phyloP scores from a whole-genome alignment of 2,797 vertebrate species.

The Sebastes taczanowskii region DNA sequence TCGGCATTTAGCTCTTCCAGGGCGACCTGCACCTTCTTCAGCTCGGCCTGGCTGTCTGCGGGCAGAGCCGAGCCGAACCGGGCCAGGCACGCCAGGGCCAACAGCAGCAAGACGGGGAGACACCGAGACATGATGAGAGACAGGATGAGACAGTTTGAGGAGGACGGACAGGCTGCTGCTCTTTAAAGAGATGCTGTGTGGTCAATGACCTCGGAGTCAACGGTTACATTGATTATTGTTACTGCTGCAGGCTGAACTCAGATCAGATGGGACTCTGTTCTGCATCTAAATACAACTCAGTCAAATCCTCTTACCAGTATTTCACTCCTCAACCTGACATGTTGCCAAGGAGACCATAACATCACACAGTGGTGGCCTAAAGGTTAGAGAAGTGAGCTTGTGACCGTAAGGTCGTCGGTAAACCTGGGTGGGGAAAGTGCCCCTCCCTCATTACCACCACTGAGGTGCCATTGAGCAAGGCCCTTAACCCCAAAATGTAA shows the following conservation, averaged over 20 bases:
- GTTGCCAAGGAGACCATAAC: too few species aligned
- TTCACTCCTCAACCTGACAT: too few species aligned
- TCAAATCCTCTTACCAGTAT: too few species aligned
- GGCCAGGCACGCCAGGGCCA: conserved; percentile 18
- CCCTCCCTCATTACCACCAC: too few species aligned
- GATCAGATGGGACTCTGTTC: too few species aligned
- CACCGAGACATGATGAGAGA: conserved; percentile 16
- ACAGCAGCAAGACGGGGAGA: background rate
- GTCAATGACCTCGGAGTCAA: background rate
- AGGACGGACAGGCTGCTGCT: background rate
- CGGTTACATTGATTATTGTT: background rate
- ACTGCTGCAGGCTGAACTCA: background rate
- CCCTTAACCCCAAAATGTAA: too few species aligned
- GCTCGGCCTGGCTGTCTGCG: background rate
- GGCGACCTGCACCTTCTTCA: conserved; percentile 3
- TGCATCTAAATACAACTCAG: too few species aligned
- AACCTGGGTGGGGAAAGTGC: too few species aligned
- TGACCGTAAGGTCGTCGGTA: too few species aligned
- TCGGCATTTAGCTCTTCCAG: conserved; percentile 51
- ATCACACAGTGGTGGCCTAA: too few species aligned
- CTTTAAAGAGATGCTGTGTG: background rate
- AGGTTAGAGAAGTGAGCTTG: too few species aligned
- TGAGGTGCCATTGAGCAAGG: too few species aligned
- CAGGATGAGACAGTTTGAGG: background rate
- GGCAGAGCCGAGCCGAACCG: background rate